phyloP scores from a whole-genome alignment of 2,797 vertebrate genomes.

The Oryzias sinensis region DNA sequence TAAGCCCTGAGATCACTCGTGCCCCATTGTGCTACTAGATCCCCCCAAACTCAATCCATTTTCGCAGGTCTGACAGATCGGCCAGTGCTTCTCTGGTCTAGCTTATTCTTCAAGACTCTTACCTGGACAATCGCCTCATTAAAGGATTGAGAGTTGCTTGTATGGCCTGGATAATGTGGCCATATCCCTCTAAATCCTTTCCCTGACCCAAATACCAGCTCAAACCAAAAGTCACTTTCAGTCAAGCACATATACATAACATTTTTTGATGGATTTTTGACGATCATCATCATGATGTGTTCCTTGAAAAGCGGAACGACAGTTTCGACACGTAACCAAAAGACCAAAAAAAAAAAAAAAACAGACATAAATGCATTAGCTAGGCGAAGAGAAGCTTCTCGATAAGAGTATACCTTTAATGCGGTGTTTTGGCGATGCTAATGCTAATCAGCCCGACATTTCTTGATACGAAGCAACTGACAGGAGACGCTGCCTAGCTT shows the following conservation, averaged over 20 bases:
- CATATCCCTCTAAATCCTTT: constrained; percentile 13
- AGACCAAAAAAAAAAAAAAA: not conserved
- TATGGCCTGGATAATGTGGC: constrained; percentile 17
- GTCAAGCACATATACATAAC: not conserved
- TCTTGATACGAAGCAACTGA: too few relatives aligned
- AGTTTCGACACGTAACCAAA: not conserved
- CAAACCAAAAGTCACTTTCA: not conserved
- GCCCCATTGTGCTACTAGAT: too few relatives aligned
- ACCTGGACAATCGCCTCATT: constrained; percentile 50
- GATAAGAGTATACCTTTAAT: too few relatives aligned
- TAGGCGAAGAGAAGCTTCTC: too few relatives aligned
- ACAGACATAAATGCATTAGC: too few relatives aligned
- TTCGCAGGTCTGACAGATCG: not conserved
- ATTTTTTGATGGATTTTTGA: too few relatives aligned
- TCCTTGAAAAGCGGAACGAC: not conserved
- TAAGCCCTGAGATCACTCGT: too few relatives aligned
- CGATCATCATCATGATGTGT: not conserved
- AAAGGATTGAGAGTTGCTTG: constrained; percentile 45
- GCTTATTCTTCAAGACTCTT: constrained; percentile 7
- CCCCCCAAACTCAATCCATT: not conserved
- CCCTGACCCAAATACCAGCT: constrained; percentile 6
- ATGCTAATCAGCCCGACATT: too few relatives aligned
- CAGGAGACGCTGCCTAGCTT: constrained; percentile 1
- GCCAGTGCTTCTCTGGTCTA: constrained; percentile 28
- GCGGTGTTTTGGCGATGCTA: too few relatives aligned